Conservation (phyloP, 2,888 invertebrate species). For the Rhagonycha lutea region DNA sequence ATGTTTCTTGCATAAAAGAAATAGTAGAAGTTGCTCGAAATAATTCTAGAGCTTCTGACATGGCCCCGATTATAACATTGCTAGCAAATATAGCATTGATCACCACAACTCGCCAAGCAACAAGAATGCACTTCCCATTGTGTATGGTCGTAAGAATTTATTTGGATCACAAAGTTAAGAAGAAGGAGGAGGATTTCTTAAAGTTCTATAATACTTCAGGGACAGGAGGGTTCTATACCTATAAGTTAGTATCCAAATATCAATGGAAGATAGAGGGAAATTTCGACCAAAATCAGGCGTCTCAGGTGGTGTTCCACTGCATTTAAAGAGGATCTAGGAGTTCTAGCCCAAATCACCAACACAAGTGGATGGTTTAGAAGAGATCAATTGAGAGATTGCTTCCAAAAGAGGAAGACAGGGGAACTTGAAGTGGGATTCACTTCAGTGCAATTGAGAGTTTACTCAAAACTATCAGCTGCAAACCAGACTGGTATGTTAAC, state of each 20-base stretch:
- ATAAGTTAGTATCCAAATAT: not conserved
- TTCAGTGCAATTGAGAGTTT: too few relatives aligned
- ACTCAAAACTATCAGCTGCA: too few relatives aligned
- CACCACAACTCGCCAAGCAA: slow-evolving; percentile 16
- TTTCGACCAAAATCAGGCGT: not conserved
- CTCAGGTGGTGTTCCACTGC: slow-evolving; percentile 7
- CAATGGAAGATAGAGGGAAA: not conserved
- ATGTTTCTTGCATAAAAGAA: slow-evolving; percentile 33
- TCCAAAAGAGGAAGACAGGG: too few relatives aligned
- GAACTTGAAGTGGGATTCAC: too few relatives aligned
- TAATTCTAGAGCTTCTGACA: slow-evolving; percentile 11
- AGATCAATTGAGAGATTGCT: too few relatives aligned
- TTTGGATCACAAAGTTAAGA: not conserved
- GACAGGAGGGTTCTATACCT: slow-evolving; percentile 7
- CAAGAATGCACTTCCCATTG: slow-evolving; percentile 21
- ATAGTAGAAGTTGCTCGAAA: slow-evolving; percentile 18
- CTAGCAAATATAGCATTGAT: slow-evolving; percentile 22
- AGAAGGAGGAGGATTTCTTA: not conserved
- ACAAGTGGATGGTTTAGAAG: too few relatives aligned
- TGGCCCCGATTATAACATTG: not conserved
- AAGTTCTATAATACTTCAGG: slow-evolving; percentile 8
- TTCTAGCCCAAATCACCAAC: too few relatives aligned
- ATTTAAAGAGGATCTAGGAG: too few relatives aligned
- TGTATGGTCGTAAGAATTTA: not conserved
- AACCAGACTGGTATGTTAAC: too few relatives aligned